Conservation (phyloP, 1,140 invertebrate genomes). For the Atta cephalotes region DNA sequence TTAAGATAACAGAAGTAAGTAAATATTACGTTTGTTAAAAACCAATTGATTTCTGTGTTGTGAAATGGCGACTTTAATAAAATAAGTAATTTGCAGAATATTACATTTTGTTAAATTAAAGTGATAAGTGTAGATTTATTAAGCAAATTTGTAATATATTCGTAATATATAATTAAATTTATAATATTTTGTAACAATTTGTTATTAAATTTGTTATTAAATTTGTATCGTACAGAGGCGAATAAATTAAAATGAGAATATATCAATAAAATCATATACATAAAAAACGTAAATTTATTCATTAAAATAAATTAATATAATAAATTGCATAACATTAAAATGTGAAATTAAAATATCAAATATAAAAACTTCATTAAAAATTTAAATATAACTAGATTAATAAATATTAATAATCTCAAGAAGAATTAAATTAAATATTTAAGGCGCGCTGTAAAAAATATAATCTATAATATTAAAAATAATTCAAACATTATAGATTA, state of each 20-base stretch:
- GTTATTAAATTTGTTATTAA: background rate
- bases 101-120: background rate
- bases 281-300: background rate
- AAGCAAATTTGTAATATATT: background rate
- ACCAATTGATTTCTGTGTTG: slow-evolving; percentile 31
- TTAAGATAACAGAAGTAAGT: slow-evolving; percentile 67
- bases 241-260: background rate
- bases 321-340: background rate
- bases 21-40: slow-evolving; percentile 33
- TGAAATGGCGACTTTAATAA: background rate
- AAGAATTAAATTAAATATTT: background rate
- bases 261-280: background rate
- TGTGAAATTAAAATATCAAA: background rate
- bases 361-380: background rate
- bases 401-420: background rate
- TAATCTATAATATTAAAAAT: background rate
- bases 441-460: background rate
- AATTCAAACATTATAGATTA: background rate
- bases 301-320: background rate
- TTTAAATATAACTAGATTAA: slow-evolving; percentile 1
- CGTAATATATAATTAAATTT: background rate
- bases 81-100: too few relatives aligned
- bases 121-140: background rate
- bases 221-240: background rate
- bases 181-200: background rate